Base-by-base conservation (phyloP, 2,113 vertebrate genomes). In the Archilochus colubris region DNA sequence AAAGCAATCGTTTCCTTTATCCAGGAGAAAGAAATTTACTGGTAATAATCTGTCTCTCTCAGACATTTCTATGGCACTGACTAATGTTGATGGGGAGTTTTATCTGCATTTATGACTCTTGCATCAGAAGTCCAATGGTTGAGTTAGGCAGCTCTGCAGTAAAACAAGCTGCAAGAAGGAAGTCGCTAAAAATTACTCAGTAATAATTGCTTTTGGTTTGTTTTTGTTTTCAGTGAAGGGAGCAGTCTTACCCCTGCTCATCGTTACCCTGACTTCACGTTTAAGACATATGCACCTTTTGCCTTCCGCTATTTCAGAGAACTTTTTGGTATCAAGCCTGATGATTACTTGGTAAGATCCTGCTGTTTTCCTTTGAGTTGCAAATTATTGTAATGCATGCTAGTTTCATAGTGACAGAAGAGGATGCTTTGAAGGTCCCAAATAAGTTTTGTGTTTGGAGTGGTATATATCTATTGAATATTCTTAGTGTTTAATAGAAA, bases 291-390 rank as follows among this genome's bases (percentile, higher is more conserved):
- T 13, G 99, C 99, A 70, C 99, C 99, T 4, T 96, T 99, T 97
- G 99, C 99, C 48, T 99, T 99, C 97, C 99, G 99, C 31, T 99
- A 99, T 97, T 99, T 99, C 98, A 97, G 99, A 98, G 99, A 99
- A 97, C 98, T 99, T 96, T 99, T 99, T 72, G 98, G 99, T 92
- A 99, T 99, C 98, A 99, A 99, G 97, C 99, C 99, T 46, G 99
- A 98, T 84, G 99, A 99, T 97, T 99, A 99, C 97, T 98, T 99
- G 99, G 99, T 99, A 98, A 99, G 98, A 96, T 43, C 53, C 89
- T 95, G 12, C 78, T 46, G 36, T 96, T 97, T 96, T 93, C 53
- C 82, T 91, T 78, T 83, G 38, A 88, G n/a, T 79, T 96, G n/a
- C 27, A 76, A 88, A 85, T 70, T 6, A 7, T 55, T 77, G 27